These are phyloP conservation scores for Gobiocypris rarus DNA, from an alignment of 2,113 vertebrate genomes.

Conservation along the genomic window DNA sequence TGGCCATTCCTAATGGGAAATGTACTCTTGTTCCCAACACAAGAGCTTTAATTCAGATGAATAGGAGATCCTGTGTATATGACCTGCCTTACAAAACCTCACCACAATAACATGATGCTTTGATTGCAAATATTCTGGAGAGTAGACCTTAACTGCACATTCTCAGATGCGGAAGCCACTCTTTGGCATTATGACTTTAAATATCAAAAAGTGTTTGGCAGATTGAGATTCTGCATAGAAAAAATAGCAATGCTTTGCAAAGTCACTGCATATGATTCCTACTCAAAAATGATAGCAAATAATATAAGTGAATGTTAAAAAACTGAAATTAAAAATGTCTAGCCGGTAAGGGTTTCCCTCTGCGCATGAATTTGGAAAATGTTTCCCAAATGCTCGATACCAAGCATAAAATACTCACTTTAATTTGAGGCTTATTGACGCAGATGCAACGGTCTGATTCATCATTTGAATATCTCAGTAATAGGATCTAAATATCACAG, in stretches of 20 bases:
- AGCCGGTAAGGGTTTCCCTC: not conserved
- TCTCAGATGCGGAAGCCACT: not conserved
- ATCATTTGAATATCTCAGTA: conserved; percentile 13
- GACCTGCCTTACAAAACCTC: not conserved
- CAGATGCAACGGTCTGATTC: not conserved
- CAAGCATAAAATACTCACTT: not conserved
- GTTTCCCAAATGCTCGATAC: not conserved
- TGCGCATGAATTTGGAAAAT: not conserved
- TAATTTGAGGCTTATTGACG: not conserved
- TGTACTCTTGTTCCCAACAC: not conserved
- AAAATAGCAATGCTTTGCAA: not conserved
- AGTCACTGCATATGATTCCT: not conserved
- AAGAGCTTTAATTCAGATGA: conserved; percentile 5
- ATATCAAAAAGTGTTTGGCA: not conserved
- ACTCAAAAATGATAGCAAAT: not conserved
- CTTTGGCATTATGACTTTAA: too few species aligned
- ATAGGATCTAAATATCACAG: conserved; percentile 26
- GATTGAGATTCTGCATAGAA: too few species aligned
- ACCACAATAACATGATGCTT: not conserved
- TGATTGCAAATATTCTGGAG: not conserved
- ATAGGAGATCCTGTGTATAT: not conserved
- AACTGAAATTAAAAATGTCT: not conserved
- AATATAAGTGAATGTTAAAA: not conserved
- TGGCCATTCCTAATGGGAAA: conserved; percentile 13
- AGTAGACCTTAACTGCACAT: not conserved